Conservation (phyloP, 2,113 vertebrate genomes). For the Calidris pygmaea region DNA sequence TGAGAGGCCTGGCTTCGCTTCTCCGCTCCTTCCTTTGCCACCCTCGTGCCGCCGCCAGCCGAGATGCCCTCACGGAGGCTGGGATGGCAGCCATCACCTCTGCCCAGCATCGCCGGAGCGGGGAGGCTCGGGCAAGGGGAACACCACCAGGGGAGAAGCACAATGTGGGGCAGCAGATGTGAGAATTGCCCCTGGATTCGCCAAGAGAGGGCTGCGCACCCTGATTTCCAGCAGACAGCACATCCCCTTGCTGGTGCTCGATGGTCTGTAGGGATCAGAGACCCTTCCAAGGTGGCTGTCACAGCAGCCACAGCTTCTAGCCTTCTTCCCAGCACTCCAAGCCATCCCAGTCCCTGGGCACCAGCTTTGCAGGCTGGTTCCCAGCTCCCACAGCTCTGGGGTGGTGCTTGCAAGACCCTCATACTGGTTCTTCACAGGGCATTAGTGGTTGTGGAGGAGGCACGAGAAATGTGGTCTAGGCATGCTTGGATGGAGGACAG, state of each 20-base stretch:
- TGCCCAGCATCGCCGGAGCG: rapidly evolving
- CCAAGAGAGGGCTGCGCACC: background rate
- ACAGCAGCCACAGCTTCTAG: background rate
- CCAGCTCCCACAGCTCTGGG: background rate
- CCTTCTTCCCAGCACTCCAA: rapidly evolving
- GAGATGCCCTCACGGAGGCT: background rate
- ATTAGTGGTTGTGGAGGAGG: background rate
- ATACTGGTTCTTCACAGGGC: background rate
- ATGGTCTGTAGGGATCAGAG: background rate
- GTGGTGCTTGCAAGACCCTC: background rate
- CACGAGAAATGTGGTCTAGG: rapidly evolving
- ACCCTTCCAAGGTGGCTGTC: background rate
- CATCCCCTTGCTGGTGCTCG: background rate
- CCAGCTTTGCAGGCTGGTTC: background rate
- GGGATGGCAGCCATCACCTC: background rate
- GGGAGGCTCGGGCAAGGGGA: background rate
- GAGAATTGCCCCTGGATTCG: background rate
- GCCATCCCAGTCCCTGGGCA: background rate
- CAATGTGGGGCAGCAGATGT: rapidly evolving
- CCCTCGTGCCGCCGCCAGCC: rapidly evolving
- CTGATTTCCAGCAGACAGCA: background rate
- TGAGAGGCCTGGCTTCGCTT: background rate
- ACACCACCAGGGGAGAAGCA: background rate
- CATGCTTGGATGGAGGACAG: background rate
- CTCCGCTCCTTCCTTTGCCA: background rate